Evolutionary conservation across 2,797 vertebrate genomes (phyloP), one percentile per base, ranked within the genome.

Genomic region (Hafferia zeledoni): DNA sequence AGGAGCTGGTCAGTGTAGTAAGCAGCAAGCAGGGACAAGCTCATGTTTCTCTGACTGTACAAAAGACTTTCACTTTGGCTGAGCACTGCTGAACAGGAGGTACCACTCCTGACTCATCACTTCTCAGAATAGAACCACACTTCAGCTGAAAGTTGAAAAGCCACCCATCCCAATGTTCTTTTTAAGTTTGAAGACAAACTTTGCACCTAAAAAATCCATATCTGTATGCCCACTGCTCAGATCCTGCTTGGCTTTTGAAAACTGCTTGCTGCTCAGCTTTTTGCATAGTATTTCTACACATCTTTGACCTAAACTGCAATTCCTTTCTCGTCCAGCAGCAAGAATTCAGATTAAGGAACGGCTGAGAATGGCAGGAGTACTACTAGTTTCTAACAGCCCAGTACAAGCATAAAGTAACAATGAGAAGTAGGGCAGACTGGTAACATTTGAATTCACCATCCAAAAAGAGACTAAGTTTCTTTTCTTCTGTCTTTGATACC

Each of bases 41-140:
- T 33, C 63, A 17, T 0, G 0, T 9, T 6, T 52, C 19, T 28
- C 31, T 0, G 1, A n/a, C 23, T 11, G 44, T 16, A 5, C 60
- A 25, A 5, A 16, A 63, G 46, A 7, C 14, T 72, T 74, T 56
- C 19, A 30, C 30, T 68, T 24, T 15, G 27, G 13, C 25, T n/a
- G 55, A 76, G 43, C 31, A 5, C 20, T 39, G 53, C 23, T 57
- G 65, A 83, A 43, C 35, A 63, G 23, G 41, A 59, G 31, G 57
- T n/a, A 16, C 17, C 13, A 14, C 31, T 63, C 43, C 59, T 72
- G 50, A 64, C 35, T 52, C 80, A 35, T 17, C 19, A 3, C 0
- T 65, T 70, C 61, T 53, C 61, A 64, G 43, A 81, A 53, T 5
- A 71, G 20, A 92, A 27, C 13, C 8, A 39, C 14, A 3, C 7